phyloP scores from a whole-genome alignment of 2,113 vertebrate species.

The Scytalopus superciliaris region DNA sequence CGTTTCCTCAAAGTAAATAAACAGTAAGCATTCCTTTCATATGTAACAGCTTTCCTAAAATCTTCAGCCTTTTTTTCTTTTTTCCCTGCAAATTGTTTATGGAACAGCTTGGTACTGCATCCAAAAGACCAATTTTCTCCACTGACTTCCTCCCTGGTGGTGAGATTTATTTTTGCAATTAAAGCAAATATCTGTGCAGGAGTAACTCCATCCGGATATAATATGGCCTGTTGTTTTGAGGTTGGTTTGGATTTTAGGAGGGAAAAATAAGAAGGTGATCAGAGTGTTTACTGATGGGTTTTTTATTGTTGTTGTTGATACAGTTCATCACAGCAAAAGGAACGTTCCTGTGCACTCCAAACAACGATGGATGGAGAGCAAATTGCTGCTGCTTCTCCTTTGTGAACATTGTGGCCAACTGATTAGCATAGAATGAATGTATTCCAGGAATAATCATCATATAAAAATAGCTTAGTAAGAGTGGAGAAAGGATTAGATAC shows the following conservation, averaged over 20 bases:
- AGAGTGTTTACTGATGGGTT: conserved; percentile 28
- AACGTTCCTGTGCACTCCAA: conserved; percentile 47
- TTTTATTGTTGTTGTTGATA: conserved; percentile 40
- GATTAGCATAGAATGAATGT: conserved; percentile 72
- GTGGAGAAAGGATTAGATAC: conserved; percentile 71
- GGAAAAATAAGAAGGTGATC: conserved; percentile 40
- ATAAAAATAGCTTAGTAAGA: conserved; percentile 75
- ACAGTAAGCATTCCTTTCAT: conserved; percentile 83
- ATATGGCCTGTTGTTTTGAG: conserved; percentile 36
- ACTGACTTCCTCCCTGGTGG: conserved; percentile 55
- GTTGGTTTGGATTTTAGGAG: conserved; percentile 31
- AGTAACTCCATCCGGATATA: conserved; percentile 67
- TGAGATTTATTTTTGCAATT: conserved; percentile 78
- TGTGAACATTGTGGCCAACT: conserved; percentile 55
- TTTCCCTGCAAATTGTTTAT: conserved; percentile 62
- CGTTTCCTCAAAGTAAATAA: conserved; percentile 89
- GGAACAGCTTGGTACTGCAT: conserved; percentile 68
- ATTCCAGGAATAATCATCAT: conserved; percentile 71
- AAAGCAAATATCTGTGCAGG: conserved; percentile 72
- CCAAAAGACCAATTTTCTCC: conserved; percentile 73
- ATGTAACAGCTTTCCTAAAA: conserved; percentile 68
- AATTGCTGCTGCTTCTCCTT: conserved; percentile 66
- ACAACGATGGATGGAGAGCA: conserved; percentile 32
- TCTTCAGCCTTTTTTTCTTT: not conserved
- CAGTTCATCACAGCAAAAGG: conserved; percentile 38